phyloP scores from a whole-genome alignment of 2,113 vertebrate genomes.

The Platichthys stellatus region DNA sequence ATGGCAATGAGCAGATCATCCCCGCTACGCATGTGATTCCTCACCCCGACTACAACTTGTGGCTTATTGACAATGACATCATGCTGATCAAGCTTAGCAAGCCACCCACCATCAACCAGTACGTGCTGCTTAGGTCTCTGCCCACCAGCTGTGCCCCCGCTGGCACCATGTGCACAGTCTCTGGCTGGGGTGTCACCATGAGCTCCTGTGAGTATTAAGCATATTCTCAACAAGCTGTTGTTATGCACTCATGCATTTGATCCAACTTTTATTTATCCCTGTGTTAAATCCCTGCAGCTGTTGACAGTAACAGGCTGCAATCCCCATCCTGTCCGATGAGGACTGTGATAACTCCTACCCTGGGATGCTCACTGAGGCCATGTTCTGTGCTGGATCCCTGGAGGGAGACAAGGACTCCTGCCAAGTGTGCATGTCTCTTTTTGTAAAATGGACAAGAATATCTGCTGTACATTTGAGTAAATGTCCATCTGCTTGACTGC shows the following conservation, averaged over 20 bases:
- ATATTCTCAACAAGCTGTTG: too few relatives aligned
- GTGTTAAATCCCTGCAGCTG: conserved; percentile 11
- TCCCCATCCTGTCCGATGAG: conserved; percentile 80
- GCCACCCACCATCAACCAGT: conserved; percentile 62
- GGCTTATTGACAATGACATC: conserved; percentile 79
- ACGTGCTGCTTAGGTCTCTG: conserved; percentile 79
- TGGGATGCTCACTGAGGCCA: conserved; percentile 81
- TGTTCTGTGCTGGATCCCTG: conserved; percentile 87
- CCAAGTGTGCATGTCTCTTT: conserved; percentile 70
- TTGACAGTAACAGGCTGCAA: conserved; percentile 74
- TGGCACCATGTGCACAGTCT: conserved; percentile 84
- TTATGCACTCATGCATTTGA: too few relatives aligned
- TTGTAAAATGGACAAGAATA: too few relatives aligned
- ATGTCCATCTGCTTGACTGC: not conserved
- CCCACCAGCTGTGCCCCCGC: conserved; percentile 73
- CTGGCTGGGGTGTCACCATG: conserved; percentile 88
- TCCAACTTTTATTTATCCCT: too few relatives aligned
- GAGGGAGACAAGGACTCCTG: conserved; percentile 90
- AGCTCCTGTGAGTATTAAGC: conserved; percentile 73
- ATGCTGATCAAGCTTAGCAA: conserved; percentile 85
- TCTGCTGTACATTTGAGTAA: too few relatives aligned
- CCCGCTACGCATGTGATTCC: conserved; percentile 58
- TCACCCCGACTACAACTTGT: conserved; percentile 74
- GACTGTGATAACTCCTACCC: conserved; percentile 84
- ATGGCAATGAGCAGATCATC: conserved; percentile 76